Conservation (phyloP, 2,797 vertebrate species). For the Triplophysa yarkandensis region DNA sequence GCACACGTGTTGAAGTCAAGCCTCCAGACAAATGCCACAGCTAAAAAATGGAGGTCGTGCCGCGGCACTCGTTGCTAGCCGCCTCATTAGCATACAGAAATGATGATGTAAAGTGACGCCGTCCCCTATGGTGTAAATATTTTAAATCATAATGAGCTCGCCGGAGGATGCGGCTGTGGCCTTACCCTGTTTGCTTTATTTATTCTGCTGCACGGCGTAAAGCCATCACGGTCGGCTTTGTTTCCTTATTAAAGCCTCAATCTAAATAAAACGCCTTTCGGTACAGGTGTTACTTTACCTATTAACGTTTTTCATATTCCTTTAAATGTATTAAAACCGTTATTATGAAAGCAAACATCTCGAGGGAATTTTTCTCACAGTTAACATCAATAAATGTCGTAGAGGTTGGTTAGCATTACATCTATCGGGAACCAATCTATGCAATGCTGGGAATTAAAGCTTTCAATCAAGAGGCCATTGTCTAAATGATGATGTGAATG, state of each 20-base stretch:
- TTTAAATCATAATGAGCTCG: constrained; percentile 60
- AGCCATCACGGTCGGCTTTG: constrained; percentile 18
- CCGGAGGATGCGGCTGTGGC: constrained; percentile 28
- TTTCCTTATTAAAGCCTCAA: constrained; percentile 14
- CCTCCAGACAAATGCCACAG: constrained; percentile 41
- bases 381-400: background rate
- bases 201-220: constrained; percentile 43
- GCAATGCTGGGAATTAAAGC: background rate
- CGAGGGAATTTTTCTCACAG: background rate
- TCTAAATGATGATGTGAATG: background rate
- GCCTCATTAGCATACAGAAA: constrained; percentile 53
- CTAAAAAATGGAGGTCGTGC: constrained; percentile 33
- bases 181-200: constrained; percentile 43
- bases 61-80: background rate
- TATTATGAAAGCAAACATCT: no score
- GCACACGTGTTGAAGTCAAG: constrained; percentile 18
- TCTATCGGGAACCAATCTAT: no score
- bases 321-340: background rate
- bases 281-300: background rate
- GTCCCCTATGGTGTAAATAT: constrained; percentile 59
- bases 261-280: background rate
- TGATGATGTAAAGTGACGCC: constrained; percentile 53
- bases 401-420: background rate
- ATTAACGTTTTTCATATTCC: background rate
- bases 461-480: background rate